Conservation (phyloP, 1,140 invertebrate genomes). For the Drosophila kikkawai region DNA sequence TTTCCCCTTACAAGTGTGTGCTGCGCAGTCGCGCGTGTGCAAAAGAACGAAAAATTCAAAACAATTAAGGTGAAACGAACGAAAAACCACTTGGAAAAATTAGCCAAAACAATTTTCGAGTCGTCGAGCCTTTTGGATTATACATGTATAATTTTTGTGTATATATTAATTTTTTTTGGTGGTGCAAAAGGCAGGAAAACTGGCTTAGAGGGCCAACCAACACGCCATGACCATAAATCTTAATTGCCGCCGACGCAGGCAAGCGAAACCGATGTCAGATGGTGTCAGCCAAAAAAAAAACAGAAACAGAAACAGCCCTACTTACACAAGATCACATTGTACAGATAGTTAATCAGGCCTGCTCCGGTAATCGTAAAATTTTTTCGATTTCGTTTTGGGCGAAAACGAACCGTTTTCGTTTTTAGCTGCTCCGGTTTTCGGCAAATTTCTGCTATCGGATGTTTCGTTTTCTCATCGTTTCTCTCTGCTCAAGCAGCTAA, state of each 20-base stretch:
- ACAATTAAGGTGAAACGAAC: conserved; percentile 21
- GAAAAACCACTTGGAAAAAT: conserved; percentile 59
- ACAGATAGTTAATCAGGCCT: not conserved
- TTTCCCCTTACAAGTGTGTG: conserved; percentile 4
- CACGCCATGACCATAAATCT: conserved; percentile 81
- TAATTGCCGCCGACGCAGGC: conserved; percentile 75
- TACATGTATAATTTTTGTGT: conserved; percentile 11
- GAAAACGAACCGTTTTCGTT: too few species aligned
- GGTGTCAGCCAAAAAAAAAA: conserved; percentile 21
- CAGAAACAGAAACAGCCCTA: conserved; percentile 16
- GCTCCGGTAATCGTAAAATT: too few species aligned
- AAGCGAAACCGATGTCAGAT: conserved; percentile 65
- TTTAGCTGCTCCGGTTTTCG: too few species aligned
- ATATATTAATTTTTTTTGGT: conserved; percentile 1
- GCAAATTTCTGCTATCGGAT: too few species aligned
- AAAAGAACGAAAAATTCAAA: conserved; percentile 27
- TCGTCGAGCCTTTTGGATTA: conserved; percentile 26
- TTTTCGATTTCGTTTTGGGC: too few species aligned
- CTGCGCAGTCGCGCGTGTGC: conserved; percentile 73
- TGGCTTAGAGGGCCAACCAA: conserved; percentile 51
- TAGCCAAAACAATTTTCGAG: conserved; percentile 60
- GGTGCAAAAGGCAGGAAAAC: conserved; percentile 23
- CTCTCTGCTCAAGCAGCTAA: too few species aligned
- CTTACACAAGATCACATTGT: conserved; percentile 7
- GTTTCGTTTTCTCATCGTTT: too few species aligned